Conservation (phyloP, 1,140 invertebrate genomes). For the Trichogramma pretiosum region DNA sequence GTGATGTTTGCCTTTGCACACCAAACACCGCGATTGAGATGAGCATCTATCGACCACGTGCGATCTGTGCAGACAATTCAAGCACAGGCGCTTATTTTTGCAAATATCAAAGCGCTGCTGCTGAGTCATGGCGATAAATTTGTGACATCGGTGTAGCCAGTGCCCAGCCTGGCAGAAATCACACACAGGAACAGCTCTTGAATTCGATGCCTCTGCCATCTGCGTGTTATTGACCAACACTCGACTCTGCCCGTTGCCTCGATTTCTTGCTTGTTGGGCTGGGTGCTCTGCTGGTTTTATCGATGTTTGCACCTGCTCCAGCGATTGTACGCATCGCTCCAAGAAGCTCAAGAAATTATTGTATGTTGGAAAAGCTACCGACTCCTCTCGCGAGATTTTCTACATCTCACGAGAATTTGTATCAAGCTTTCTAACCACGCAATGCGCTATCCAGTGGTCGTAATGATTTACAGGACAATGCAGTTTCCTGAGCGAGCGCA, state of each 20-base stretch:
- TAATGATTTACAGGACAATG: not conserved
- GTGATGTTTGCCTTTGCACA: not conserved
- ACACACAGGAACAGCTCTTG: too few relatives aligned
- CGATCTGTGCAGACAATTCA: not conserved
- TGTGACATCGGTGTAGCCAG: too few relatives aligned
- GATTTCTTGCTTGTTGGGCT: not conserved
- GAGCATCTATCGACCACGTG: not conserved
- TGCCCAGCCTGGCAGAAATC: too few relatives aligned
- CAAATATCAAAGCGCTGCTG: not conserved
- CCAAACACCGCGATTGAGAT: not conserved
- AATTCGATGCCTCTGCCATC: not conserved
- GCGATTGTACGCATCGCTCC: not conserved
- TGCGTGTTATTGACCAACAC: not conserved
- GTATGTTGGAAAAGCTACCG: not conserved
- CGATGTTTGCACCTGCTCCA: not conserved
- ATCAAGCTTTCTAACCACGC: not conserved
- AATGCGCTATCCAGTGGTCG: not conserved
- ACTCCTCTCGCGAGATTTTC: not conserved
- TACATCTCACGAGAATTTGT: not conserved
- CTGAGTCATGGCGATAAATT: not conserved
- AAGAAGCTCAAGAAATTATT: not conserved
- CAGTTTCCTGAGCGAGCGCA: too few relatives aligned
- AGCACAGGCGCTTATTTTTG: too few relatives aligned
- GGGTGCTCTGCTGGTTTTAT: not conserved
- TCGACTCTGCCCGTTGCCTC: too few relatives aligned